Evolutionary conservation across 2,888 invertebrate genomes (phyloP).

Genomic region (Ormyrus rosae): DNA sequence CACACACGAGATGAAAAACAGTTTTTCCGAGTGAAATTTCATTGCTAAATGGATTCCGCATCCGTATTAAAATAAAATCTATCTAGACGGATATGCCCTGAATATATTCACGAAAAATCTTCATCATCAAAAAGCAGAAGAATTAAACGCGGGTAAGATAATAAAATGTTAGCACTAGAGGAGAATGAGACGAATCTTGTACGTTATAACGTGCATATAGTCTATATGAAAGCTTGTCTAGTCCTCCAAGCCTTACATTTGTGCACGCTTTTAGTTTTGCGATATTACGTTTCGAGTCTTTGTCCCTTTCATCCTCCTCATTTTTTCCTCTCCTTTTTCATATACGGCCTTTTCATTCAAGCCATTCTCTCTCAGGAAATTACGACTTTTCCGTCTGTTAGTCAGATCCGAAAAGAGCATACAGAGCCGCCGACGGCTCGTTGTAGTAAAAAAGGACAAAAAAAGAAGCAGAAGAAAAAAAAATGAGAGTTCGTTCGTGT

Average conservation of each 20-base stretch:
- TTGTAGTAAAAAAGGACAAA: neutral
- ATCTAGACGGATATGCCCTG: neutral
- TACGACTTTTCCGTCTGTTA: slow-evolving; percentile 33
- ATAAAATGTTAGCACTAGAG: neutral
- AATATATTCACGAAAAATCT: neutral
- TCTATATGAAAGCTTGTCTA: slow-evolving; percentile 2
- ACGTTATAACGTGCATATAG: neutral
- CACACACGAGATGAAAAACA: too few species aligned
- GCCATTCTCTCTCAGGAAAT: slow-evolving; percentile 15
- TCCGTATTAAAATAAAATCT: too few species aligned
- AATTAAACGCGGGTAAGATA: neutral
- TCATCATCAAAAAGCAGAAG: neutral
- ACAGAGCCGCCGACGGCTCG: slow-evolving; percentile 4
- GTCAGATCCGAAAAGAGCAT: slow-evolving; percentile 28
- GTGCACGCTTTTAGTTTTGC: slow-evolving; percentile 30
- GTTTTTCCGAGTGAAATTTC: too few species aligned
- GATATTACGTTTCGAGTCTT: slow-evolving; percentile 29
- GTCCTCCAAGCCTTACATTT: slow-evolving; percentile 23
- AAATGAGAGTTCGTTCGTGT: slow-evolving; percentile 29
- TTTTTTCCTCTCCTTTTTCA: neutral
- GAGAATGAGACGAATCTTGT: neutral
- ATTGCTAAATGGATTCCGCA: too few species aligned
- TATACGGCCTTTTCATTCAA: slow-evolving; percentile 39
- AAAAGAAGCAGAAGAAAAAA: slow-evolving; percentile 13
- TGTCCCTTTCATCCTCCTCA: slow-evolving; percentile 29